phyloP scores from a whole-genome alignment of 2,888 invertebrate genomes.

The Creontiades dilutus region DNA sequence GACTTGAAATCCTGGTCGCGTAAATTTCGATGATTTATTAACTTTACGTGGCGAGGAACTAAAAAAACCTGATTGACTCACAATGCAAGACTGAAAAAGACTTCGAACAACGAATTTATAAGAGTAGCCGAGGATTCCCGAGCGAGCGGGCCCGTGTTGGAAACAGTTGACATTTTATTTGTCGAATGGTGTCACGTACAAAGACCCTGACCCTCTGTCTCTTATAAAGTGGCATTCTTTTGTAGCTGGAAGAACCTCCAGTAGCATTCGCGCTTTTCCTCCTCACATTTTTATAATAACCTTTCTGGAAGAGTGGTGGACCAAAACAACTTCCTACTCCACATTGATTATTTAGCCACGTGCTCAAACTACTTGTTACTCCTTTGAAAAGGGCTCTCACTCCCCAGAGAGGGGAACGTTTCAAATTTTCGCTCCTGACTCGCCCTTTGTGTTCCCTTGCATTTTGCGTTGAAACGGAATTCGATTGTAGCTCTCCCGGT shows the following conservation, averaged over 20 bases:
- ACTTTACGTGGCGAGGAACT: too few relatives aligned
- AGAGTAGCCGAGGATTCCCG: too few relatives aligned
- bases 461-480: background rate
- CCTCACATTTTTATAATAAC: background rate
- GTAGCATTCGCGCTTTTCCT: background rate
- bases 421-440: background rate
- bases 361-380: background rate
- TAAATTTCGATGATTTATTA: too few relatives aligned
- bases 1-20: too few relatives aligned
- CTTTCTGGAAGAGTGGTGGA: background rate
- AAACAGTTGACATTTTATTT: constrained; percentile 5
- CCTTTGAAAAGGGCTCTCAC: background rate
- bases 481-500: background rate
- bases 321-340: too few relatives aligned
- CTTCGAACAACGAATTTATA: too few relatives aligned
- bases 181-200: background rate
- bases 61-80: too few relatives aligned
- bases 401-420: background rate
- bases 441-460: background rate
- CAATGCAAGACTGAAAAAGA: too few relatives aligned
- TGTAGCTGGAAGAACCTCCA: background rate
- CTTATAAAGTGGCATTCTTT: background rate
- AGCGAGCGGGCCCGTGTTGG: background rate
- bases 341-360: background rate
- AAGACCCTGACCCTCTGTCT: background rate